Conservation (phyloP, 2,888 invertebrate species). For the Metellina segmentata region DNA sequence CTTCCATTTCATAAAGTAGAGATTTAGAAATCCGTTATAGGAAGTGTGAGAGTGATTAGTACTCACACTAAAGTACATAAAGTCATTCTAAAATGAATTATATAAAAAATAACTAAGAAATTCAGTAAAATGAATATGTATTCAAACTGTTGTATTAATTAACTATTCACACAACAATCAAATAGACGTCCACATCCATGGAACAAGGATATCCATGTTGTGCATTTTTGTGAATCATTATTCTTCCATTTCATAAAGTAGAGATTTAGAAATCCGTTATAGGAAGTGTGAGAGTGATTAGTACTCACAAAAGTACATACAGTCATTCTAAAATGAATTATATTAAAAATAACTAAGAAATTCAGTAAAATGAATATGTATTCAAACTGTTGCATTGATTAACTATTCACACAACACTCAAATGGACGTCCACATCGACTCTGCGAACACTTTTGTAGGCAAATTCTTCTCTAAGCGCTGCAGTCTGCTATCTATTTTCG, state of each 20-base stretch:
- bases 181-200: no score
- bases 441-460: no score
- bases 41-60: slow-evolving; percentile 41
- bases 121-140: neutral
- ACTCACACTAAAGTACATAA: slow-evolving; percentile 55
- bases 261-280: slow-evolving; percentile 59
- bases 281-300: slow-evolving; percentile 44
- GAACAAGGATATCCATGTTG: no score
- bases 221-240: slow-evolving; percentile 50
- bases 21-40: slow-evolving; percentile 61
- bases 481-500: no score
- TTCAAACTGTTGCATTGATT: neutral
- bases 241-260: slow-evolving; percentile 28
- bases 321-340: slow-evolving; percentile 53
- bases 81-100: slow-evolving; percentile 53
- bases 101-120: slow-evolving; percentile 20
- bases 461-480: no score
- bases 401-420: no score
- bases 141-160: neutral
- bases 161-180: no score
- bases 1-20: slow-evolving; percentile 20
- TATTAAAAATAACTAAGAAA: slow-evolving; percentile 24
- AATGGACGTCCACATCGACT: no score
- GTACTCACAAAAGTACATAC: slow-evolving; percentile 54
- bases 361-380: neutral